A percentile compares a stretch with the other conserved stretches of the same genome.
Conservation (phyloP, 2,113 vertebrate species). For the Catharus minimus region DNA sequence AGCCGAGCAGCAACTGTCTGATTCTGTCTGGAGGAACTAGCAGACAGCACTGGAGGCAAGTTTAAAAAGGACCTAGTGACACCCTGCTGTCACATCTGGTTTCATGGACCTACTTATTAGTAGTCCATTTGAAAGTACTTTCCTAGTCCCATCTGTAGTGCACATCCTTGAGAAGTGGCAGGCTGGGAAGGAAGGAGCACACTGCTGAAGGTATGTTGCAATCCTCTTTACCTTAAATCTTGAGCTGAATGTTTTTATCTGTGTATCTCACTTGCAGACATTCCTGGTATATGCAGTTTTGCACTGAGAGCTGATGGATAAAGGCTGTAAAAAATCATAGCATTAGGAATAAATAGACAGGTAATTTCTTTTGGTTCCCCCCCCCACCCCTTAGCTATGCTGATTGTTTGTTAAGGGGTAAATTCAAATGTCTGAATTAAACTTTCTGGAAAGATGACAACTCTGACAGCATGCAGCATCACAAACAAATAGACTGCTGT, state of each 20-base stretch:
- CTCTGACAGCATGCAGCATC: background rate
- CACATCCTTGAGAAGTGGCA: background rate
- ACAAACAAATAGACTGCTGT: background rate
- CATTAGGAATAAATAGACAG: background rate
- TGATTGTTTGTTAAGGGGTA: background rate
- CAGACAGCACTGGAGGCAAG: constrained; percentile 49
- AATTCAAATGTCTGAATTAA: constrained; percentile 5
- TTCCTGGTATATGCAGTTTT: constrained; percentile 11
- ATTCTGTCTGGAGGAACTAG: constrained; percentile 40
- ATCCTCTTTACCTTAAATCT: constrained; percentile 15
- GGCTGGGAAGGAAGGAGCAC: constrained; percentile 17
- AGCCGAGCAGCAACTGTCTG: constrained; percentile 20
- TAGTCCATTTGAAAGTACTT: constrained; percentile 50
- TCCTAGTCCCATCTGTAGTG: constrained; percentile 35
- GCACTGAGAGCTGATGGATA: background rate
- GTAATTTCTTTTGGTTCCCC: background rate
- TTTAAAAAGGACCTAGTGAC: constrained; percentile 54
- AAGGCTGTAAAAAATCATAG: constrained; percentile 16
- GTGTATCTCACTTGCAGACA: constrained; percentile 30
- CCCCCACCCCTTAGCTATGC: background rate
- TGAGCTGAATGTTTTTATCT: constrained; percentile 5
- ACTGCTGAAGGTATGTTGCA: constrained; percentile 62
- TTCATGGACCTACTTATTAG: constrained; percentile 26
- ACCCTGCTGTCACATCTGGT: constrained; percentile 51
- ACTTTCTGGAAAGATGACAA: constrained; percentile 51